Percentiles rank a stretch among this genome's conserved stretches.
Conservation (phyloP, 92 coral and sea anemone species). For the Diadumene lineata region DNA sequence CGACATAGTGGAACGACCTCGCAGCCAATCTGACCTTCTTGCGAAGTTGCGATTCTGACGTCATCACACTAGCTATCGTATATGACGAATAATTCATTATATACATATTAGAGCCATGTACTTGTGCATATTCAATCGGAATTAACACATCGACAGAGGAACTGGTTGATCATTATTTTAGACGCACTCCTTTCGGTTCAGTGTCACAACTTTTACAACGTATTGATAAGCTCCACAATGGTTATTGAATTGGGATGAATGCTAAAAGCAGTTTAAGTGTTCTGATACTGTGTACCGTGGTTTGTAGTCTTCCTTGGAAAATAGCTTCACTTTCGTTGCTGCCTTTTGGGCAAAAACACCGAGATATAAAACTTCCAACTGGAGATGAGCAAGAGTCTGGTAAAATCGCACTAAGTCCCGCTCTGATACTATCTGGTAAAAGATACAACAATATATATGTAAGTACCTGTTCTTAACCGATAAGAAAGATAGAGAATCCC, state of each 20-base stretch:
- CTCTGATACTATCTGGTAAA: conserved; percentile 11
- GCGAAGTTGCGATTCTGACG: conserved; percentile 4
- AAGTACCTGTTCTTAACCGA: too few relatives aligned
- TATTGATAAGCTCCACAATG: background rate
- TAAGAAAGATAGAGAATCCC: too few relatives aligned
- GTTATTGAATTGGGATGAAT: conserved; percentile 7
- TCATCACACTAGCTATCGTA: background rate
- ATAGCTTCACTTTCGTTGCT: conserved; percentile 6
- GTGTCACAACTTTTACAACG: background rate
- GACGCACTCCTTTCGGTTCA: background rate
- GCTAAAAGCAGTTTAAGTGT: background rate
- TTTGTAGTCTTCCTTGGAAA: background rate
- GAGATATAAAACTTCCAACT: conserved; percentile 13
- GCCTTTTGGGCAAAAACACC: conserved; percentile 6
- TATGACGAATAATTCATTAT: conserved; percentile 5
- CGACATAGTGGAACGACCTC: background rate
- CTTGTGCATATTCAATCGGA: background rate
- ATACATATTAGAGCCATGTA: conserved; percentile 12
- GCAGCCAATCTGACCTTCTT: background rate
- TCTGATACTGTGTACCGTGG: background rate
- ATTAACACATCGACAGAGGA: conserved; percentile 5
- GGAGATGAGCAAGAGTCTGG: conserved; percentile 11
- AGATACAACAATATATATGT: conserved; percentile 8
- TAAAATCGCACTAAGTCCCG: background rate
- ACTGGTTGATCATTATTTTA: background rate